Evolutionary conservation across 2,888 invertebrate species (phyloP), one percentile per base, ranked within the genome.

Genomic region (Scaptomyza tumidula): DNA sequence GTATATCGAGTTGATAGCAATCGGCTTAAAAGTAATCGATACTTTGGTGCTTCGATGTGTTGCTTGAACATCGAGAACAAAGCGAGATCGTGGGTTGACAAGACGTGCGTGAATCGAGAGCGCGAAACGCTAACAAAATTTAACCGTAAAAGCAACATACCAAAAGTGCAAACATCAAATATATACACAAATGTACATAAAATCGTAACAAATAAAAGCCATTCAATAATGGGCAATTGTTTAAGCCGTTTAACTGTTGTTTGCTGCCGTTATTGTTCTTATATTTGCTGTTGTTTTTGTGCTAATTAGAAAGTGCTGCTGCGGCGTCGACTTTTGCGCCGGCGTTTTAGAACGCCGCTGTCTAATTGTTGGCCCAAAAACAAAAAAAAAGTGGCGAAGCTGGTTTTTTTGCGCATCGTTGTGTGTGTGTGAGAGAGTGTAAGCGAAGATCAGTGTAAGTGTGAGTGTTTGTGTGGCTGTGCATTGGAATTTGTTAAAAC

Each of bases 401-500:
- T 75, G 84, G 80, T 86, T 82, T 80, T 75, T 80, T 82, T 80
- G 77, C 84, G 70, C 63, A 63, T 57, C 56, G 41, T 16, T 63
- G 70, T 77, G 24, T 78, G 39, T 66, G 57, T 67, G 56, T 61
- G 46, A 43, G 59, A 19, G 56, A 13, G 63, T 33, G 41, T 48
- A 54, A 55, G 41, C 55, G 56, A 11, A 29, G 11, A 29, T 14
- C 29, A 54, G 55, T 39, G 24, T 48, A 41, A 60, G 14, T 49
- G 57, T 33, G 56, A 19, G 46, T 54, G 56, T 10, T 10, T 63
- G 60, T 56, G 35, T 68, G 55, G 59, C 57, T 75, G 55, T 81
- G 86, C 70, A 82, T 85, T 87, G 82, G 83, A 85, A 85, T 85
- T 81, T 82, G 80, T 74, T 77, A 66, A 78, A 78, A 59, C 71